Conservation (phyloP, 2,888 invertebrate species). For the Rotaria magnacalcarata region DNA sequence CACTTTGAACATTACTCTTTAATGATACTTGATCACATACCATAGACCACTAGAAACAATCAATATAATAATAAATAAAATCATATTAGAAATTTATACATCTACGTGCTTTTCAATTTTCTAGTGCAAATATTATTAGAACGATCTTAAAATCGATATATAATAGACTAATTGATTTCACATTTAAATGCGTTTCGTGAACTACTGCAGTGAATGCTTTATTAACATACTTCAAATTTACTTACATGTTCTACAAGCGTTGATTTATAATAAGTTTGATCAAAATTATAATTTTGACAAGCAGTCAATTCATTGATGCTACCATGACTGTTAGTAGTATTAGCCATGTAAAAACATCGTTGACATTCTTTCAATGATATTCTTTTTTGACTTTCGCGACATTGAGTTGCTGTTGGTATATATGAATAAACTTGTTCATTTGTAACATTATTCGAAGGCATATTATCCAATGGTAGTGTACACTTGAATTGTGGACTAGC, state of each 20-base stretch:
- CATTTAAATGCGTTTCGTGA: background rate
- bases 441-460: background rate
- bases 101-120: too few species aligned
- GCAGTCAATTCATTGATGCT: background rate
- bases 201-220: background rate
- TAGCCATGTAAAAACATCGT: background rate
- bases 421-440: background rate
- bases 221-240: background rate
- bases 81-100: too few species aligned
- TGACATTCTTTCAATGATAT: slow-evolving; percentile 27
- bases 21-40: slow-evolving; percentile 32
- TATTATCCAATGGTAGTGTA: background rate
- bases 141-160: too few species aligned
- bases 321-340: background rate
- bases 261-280: background rate
- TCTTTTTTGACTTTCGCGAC: background rate
- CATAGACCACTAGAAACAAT: background rate
- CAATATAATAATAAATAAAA: too few species aligned
- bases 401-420: background rate
- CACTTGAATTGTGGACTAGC: background rate
- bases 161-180: too few species aligned
- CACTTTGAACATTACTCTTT: background rate
- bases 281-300: background rate
- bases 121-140: too few species aligned
- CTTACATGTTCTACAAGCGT: slow-evolving; percentile 18